A percentile compares a stretch with the other conserved stretches of the same genome.
Conservation (phyloP, 2,888 invertebrate species). For the Ctenicera cuprea region DNA sequence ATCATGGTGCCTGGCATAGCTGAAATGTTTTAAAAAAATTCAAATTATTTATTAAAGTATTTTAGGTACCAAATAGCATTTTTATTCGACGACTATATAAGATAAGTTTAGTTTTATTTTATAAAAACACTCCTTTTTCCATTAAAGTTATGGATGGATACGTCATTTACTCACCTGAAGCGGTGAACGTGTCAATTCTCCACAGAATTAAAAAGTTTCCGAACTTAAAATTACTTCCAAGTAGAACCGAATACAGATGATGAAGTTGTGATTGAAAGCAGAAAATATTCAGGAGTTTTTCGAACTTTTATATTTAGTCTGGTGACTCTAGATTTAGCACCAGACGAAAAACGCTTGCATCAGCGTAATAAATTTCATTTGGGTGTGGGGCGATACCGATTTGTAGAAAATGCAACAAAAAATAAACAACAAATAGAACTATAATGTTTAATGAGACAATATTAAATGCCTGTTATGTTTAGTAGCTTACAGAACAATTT, state of each 20-base stretch:
- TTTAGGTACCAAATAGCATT: too few relatives aligned
- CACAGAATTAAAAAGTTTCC: constrained; percentile 19
- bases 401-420: background rate
- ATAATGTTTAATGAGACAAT: background rate
- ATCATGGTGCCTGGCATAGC: background rate
- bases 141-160: constrained; percentile 6
- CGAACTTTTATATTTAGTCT: constrained; percentile 14
- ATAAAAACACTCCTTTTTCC: too few relatives aligned
- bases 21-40: background rate
- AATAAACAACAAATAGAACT: background rate
- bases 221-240: constrained; percentile 13
- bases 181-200: constrained; percentile 5
- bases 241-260: constrained; percentile 16
- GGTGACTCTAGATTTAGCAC: background rate
- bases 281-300: constrained; percentile 4
- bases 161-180: background rate
- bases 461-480: too few relatives aligned
- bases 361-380: background rate
- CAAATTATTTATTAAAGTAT: too few relatives aligned
- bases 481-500: too few relatives aligned
- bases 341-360: background rate
- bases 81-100: too few relatives aligned
- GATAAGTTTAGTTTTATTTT: too few relatives aligned
- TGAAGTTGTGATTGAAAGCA: constrained; percentile 25
- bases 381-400: background rate